phyloP scores from a whole-genome alignment of 2,113 vertebrate genomes.

The Seriola dumerili region DNA sequence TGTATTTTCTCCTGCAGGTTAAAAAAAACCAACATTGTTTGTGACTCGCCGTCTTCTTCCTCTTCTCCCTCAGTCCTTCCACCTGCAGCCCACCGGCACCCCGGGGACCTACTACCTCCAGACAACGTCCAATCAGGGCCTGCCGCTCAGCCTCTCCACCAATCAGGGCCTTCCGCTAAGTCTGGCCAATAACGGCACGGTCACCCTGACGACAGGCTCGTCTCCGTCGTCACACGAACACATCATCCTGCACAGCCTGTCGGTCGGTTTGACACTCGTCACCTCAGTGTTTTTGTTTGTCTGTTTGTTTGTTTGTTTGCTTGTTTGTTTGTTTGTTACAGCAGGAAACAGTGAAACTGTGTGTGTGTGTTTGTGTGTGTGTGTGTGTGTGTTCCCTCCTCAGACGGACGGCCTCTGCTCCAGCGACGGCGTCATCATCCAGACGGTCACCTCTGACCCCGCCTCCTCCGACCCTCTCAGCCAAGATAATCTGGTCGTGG shows the following conservation, averaged over 20 bases:
- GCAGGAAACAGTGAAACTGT: not conserved
- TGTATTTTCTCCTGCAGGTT: too few species aligned
- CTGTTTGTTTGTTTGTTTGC: too few species aligned
- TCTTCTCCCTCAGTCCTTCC: conserved; percentile 89
- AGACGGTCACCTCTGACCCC: conserved; percentile 91
- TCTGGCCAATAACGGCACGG: conserved; percentile 88
- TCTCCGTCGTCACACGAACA: conserved; percentile 95
- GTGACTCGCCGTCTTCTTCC: too few species aligned
- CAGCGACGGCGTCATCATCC: conserved; percentile 95
- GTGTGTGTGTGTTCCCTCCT: not conserved
- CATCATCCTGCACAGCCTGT: conserved; percentile 97
- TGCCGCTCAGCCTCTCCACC: conserved; percentile 90
- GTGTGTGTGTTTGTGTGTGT: not conserved
- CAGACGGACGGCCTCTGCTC: conserved; percentile 94
- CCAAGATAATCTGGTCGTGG: conserved; percentile 88
- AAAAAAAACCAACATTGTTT: too few species aligned
- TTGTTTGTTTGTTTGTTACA: too few species aligned
- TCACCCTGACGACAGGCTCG: conserved; percentile 90
- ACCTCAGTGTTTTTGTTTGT: not conserved
- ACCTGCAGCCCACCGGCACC: conserved; percentile 96
- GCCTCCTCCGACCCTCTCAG: conserved; percentile 84
- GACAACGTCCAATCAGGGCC: conserved; percentile 92
- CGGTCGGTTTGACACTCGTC: conserved; percentile 80
- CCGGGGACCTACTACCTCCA: conserved; percentile 97
- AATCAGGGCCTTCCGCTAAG: conserved; percentile 93